Percentiles rank a stretch among this genome's conserved stretches.
Conservation (phyloP, 2,888 invertebrate species). For the Machimus rusticus region DNA sequence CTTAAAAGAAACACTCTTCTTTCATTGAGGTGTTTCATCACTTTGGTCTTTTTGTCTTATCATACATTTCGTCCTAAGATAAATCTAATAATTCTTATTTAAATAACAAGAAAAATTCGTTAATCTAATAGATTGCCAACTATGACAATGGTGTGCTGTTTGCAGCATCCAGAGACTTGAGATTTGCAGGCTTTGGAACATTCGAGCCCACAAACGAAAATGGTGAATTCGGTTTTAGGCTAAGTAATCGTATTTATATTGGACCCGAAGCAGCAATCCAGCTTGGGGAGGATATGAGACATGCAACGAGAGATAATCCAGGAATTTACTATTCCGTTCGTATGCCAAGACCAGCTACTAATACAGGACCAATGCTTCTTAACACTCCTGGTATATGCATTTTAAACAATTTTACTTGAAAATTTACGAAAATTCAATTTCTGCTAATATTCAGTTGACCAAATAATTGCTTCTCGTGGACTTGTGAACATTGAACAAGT, state of each 20-base stretch:
- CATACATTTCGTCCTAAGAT: too few species aligned
- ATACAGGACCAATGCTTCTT: neutral
- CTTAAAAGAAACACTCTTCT: too few species aligned
- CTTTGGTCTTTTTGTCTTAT: too few species aligned
- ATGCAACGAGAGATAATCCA: neutral
- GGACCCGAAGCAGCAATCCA: neutral
- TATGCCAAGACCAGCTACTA: neutral
- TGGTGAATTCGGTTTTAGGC: neutral
- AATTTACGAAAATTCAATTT: neutral
- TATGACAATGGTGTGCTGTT: neutral
- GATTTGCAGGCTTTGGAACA: conserved; percentile 6
- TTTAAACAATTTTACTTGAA: neutral
- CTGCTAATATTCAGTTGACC: neutral
- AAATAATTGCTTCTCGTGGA: neutral
- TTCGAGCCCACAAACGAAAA: neutral
- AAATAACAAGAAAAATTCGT: too few species aligned
- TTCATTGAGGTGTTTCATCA: neutral
- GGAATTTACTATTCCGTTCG: neutral
- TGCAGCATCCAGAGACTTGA: neutral
- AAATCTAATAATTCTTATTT: neutral
- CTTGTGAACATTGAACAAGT: neutral
- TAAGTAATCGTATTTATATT: neutral
- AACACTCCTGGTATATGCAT: neutral
- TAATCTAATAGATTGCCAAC: neutral
- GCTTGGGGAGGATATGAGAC: neutral